Evolutionary conservation across 1,140 invertebrate species (phyloP), one percentile per base, ranked within the genome.

Genomic region (Drosophila lacertosa): DNA sequence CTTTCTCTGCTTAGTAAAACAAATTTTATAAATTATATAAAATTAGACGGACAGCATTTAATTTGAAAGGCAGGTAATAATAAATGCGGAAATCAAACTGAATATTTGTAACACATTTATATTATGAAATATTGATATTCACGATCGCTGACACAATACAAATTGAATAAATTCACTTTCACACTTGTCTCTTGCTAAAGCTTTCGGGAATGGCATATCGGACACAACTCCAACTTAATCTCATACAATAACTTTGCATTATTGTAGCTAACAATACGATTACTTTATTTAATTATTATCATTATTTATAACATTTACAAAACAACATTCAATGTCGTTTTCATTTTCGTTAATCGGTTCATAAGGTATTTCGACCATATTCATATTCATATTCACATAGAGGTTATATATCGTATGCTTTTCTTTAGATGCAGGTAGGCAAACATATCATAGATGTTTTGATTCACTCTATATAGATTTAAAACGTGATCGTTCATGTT

Each of bases 241-340:
- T 39, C n/a, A 44, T 20, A 51, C 39, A 39, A 53, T 55, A 60
- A 22, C 54, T 55, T 60, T 76, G 45, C 20, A 33, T 29, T 15
- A 37, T 68, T 42, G 50, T 42, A 60, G 42, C 66, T 74, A 69
- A 74, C 64, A 63, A 71, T 81, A 22, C 32, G 18, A 53, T 50
- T 51, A 32, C 7, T 65, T 59, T 15, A 32, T 37, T 29, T 35
- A 22, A 24, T 32, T 37, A 39, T 58, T 65, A 58, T 72, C 40
- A 50, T 51, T 74, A 65, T 63, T 40, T 62, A 50, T 70, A 83
- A 83, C 71, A 84, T 78, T 58, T 60, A 83, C 77, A 66, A 42
- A 77, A 74, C 75, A 82, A 82, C 75, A 82, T 78, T 78, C 37
- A 82, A 73, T 81, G 57, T 50, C n/a, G 16, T 22, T 22, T 63